phyloP scores from a whole-genome alignment of 2,113 vertebrate genomes.

The Tonatia bakeri region DNA sequence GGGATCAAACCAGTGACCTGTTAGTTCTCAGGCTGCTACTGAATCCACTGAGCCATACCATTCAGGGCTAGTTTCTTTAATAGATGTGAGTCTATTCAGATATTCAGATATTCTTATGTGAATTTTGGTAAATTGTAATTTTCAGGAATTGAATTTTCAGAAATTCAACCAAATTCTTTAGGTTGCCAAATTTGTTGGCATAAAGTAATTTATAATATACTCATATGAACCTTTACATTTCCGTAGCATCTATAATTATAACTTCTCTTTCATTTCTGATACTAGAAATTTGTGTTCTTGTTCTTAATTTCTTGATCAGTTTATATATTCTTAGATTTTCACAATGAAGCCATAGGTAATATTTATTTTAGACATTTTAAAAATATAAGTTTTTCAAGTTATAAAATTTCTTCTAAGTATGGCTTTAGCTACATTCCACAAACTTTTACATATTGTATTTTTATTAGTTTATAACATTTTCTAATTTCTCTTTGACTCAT shows the following conservation, averaged over 20 bases:
- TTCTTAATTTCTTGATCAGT: neutral
- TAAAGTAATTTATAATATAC: neutral
- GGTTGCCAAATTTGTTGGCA: no score
- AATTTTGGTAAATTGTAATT: neutral
- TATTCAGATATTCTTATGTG: neutral
- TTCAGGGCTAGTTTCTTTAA: neutral
- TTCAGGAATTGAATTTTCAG: neutral
- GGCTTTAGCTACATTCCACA: no score
- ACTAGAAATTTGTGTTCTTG: neutral
- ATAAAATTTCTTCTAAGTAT: neutral
- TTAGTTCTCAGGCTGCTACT: no score
- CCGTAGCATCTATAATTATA: neutral
- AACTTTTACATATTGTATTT: no score
- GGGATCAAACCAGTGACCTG: no score
- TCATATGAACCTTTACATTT: neutral
- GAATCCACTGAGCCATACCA: no score
- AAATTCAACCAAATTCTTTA: neutral
- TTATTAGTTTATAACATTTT: no score
- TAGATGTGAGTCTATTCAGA: neutral
- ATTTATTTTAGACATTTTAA: neutral
- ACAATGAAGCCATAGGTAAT: neutral
- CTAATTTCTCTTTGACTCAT: neutral
- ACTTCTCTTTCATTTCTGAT: neutral
- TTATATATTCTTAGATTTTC: neutral
- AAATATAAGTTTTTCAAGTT: neutral